Evolutionary conservation across 2,113 vertebrate genomes (phyloP), one percentile per base, ranked within the genome.

Genomic region (Periophthalmus modestus): DNA sequence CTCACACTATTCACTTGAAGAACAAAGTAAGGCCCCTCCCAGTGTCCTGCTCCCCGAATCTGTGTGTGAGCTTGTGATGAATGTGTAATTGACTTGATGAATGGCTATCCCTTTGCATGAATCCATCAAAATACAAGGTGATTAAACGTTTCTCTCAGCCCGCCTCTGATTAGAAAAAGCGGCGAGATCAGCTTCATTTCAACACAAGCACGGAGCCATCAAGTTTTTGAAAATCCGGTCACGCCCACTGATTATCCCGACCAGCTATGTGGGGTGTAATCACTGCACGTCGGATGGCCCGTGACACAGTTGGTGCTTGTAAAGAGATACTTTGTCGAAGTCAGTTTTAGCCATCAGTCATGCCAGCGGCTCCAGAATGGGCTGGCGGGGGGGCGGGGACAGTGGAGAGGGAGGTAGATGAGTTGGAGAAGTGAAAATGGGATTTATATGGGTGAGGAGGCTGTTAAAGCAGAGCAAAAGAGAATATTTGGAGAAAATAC

Each of bases 71-170:
- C 80, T 87, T 39, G 48, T 91, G 89, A 93, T 91, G 89, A 91
- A 92, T 89, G 89, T 88, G 86, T 90, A 92, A 92, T 89, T 92
- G 90, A 91, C 88, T 92, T 92, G 91, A 91, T 93, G 86, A 91
- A 93, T 93, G 86, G 88, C 71, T 82, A 87, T 82, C 82, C 85
- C 84, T 82, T 89, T 89, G 86, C 55, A 65, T 73, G 85, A 91
- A 92, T 94, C 91, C 90, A 93, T 93, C 90, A 92, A 88, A 90
- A 92, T 85, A 89, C 68, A 73, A 81, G 84, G 81, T 91, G 91
- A 93, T 92, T 92, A 90, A 90, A 87, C 86, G 68, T 87, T 77
- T 89, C 79, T 66, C 59, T 62, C 59, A n/a, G 33, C 34, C 72
- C 52, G 79, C 73, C 81, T 87, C 88, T 90, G 91, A 93, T 93